These are phyloP conservation scores for Rhinogobio ventralis DNA, from an alignment of 2,797 vertebrate genomes.

Conservation along the genomic window DNA sequence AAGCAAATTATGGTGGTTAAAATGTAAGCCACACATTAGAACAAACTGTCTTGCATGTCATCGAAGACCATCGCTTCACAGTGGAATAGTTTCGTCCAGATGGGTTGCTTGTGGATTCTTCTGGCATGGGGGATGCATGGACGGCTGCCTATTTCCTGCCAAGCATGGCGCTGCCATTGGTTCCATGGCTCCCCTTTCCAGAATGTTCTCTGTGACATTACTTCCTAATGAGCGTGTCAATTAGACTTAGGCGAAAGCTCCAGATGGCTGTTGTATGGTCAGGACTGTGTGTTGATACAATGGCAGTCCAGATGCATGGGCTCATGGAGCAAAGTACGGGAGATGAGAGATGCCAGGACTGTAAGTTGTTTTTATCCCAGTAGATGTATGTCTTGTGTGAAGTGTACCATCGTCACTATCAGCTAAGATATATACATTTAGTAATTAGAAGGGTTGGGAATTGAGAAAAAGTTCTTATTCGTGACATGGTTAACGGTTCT, in stretches of 20 bases:
- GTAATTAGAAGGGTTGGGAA: not conserved
- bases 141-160: slow-evolving; percentile 52
- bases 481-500: not conserved
- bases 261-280: slow-evolving; percentile 60
- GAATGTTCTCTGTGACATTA: slow-evolving; percentile 60
- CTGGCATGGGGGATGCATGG: slow-evolving; percentile 37
- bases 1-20: slow-evolving; percentile 29
- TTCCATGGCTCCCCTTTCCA: slow-evolving; percentile 48
- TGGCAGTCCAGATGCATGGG: slow-evolving; percentile 55
- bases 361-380: slow-evolving; percentile 8
- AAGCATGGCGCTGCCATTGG: slow-evolving; percentile 41
- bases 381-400: slow-evolving; percentile 20
- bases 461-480: slow-evolving; percentile 3
- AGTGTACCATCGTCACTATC: slow-evolving; percentile 33
- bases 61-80: slow-evolving; percentile 31
- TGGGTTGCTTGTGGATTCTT: slow-evolving; percentile 55
- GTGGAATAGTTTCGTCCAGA: slow-evolving; percentile 53
- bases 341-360: slow-evolving; percentile 37
- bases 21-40: slow-evolving; percentile 18
- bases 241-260: slow-evolving; percentile 53
- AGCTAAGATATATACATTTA: slow-evolving; percentile 2
- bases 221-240: slow-evolving; percentile 58
- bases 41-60: slow-evolving; percentile 11
- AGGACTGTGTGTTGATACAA: slow-evolving; percentile 48
- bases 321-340: slow-evolving; percentile 11